phyloP scores from a whole-genome alignment of 2,797 vertebrate genomes.

The Rhodeus uyekii region DNA sequence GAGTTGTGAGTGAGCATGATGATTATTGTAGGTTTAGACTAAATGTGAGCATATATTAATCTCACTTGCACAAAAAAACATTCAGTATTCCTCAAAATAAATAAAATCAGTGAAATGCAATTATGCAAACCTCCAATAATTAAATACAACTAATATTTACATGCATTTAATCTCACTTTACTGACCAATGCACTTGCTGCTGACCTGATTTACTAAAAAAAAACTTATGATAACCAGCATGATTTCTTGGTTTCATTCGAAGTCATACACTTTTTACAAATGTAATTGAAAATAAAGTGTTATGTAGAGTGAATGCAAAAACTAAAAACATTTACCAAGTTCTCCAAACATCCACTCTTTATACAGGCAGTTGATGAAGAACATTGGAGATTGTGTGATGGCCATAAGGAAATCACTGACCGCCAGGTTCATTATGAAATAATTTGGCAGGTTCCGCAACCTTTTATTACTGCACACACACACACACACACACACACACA shows the following conservation, averaged over 20 bases:
- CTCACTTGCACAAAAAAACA: too few species aligned
- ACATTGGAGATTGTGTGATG: constrained; percentile 88
- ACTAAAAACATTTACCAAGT: constrained; percentile 74
- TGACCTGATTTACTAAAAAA: too few species aligned
- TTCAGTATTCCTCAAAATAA: too few species aligned
- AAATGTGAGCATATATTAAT: too few species aligned
- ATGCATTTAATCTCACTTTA: too few species aligned
- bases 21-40: too few species aligned
- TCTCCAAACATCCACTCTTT: constrained; percentile 92
- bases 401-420: constrained; percentile 93
- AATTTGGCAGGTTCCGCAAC: constrained; percentile 86
- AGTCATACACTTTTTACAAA: not conserved
- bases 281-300: not conserved
- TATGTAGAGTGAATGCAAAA: not conserved
- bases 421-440: constrained; percentile 89
- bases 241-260: not conserved
- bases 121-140: too few species aligned
- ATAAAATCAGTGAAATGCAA: too few species aligned
- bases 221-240: too few species aligned
- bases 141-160: too few species aligned
- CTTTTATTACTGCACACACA: constrained; percentile 81
- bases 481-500: constrained; percentile 8
- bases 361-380: constrained; percentile 90
- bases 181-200: too few species aligned
- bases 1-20: too few species aligned